Percentiles rank a stretch among this genome's conserved stretches.
phyloP scores from a whole-genome alignment of 1,140 invertebrate genomes.

The Drosophila santomea region DNA sequence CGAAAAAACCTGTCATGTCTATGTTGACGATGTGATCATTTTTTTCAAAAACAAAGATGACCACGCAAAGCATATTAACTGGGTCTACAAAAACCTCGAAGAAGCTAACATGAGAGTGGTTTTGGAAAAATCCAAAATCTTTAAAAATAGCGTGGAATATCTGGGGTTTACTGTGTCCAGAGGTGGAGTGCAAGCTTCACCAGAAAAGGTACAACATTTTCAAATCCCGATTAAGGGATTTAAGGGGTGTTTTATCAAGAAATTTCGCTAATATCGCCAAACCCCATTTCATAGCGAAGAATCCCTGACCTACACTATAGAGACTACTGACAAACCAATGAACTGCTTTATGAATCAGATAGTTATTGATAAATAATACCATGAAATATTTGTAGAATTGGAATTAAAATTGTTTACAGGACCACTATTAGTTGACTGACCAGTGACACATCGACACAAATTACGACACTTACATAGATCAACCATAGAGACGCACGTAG shows the following conservation, averaged over 20 bases:
- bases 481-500: too few species aligned
- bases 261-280: not conserved
- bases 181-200: too few species aligned
- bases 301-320: too few species aligned
- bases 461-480: too few species aligned
- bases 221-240: not conserved
- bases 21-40: constrained; percentile 12
- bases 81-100: not conserved
- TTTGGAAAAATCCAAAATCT: constrained; percentile 1
- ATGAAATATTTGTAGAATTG: too few species aligned
- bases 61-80: not conserved
- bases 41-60: not conserved
- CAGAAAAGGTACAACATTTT: not conserved
- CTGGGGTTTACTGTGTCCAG: not conserved
- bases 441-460: too few species aligned
- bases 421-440: too few species aligned
- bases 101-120: constrained; percentile 12
- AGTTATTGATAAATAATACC: too few species aligned
- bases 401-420: too few species aligned
- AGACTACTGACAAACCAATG: too few species aligned
- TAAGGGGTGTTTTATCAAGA: not conserved
- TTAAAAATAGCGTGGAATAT: not conserved
- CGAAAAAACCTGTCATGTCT: not conserved
- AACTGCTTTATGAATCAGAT: too few species aligned
- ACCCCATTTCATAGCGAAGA: too few species aligned